Evolutionary conservation across 1,140 invertebrate genomes (phyloP).

Genomic region (Agraylea sexmaculata): DNA sequence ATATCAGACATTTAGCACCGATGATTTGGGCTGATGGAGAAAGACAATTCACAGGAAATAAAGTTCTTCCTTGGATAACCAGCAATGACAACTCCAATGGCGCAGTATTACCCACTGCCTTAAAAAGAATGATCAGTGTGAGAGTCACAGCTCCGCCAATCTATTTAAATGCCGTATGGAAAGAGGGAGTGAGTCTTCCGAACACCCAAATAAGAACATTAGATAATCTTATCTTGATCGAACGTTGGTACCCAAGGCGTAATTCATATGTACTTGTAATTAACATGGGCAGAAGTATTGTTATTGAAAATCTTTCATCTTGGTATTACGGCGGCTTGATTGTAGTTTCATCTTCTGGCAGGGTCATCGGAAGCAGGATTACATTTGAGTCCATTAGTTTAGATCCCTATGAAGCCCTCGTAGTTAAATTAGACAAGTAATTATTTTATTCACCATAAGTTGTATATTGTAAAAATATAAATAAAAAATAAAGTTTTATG

Average conservation of each 20-base stretch:
- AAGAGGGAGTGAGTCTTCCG: constrained; percentile 44
- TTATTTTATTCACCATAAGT: no score
- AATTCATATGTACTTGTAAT: constrained; percentile 60
- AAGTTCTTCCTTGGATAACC: constrained; percentile 48
- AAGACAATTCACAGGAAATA: constrained; percentile 34
- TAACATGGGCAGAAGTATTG: constrained; percentile 48
- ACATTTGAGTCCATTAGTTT: constrained; percentile 55
- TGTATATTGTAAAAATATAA: no score
- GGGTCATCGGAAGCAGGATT: constrained; percentile 45
- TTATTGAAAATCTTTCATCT: constrained; percentile 55
- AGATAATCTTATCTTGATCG: constrained; percentile 54
- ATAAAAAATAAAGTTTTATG: no score
- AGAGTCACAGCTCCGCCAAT: constrained; percentile 50
- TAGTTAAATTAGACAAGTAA: constrained; percentile 59
- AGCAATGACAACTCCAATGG: constrained; percentile 27
- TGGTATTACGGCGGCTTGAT: constrained; percentile 65
- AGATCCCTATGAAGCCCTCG: constrained; percentile 46
- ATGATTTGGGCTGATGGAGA: constrained; percentile 45
- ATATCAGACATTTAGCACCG: constrained; percentile 51
- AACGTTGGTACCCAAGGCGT: constrained; percentile 62
- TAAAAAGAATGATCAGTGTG: constrained; percentile 44
- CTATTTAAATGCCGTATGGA: constrained; percentile 54
- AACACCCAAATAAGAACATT: constrained; percentile 54
- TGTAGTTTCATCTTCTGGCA: constrained; percentile 45
- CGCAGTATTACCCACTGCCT: constrained; percentile 29